These are phyloP conservation scores for Pseudochirops cupreus DNA, from an alignment of 2,797 vertebrate genomes.

Conservation along the genomic window DNA sequence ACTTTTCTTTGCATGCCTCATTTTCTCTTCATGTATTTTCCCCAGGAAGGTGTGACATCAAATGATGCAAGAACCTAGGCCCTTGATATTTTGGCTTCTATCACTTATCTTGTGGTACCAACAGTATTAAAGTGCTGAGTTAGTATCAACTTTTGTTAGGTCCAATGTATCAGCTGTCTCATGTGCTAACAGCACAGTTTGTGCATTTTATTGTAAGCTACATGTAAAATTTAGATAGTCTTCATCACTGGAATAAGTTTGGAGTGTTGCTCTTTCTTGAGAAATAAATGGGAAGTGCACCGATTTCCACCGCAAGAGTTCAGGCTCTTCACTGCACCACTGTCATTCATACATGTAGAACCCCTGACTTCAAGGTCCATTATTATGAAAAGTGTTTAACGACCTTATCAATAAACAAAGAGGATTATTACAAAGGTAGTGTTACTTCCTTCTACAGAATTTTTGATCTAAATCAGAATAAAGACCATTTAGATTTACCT, in stretches of 20 bases:
- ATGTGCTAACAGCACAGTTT: not conserved
- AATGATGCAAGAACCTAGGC: not conserved
- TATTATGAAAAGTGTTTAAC: conserved; percentile 24
- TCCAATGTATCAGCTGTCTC: conserved; percentile 22
- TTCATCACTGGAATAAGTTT: conserved; percentile 48
- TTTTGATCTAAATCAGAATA: conserved; percentile 7
- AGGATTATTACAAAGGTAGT: conserved; percentile 14
- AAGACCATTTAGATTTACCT: not conserved
- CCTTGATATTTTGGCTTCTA: conserved; percentile 38
- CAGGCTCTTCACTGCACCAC: conserved; percentile 42
- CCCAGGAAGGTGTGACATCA: not conserved
- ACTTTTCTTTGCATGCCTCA: conserved; percentile 32
- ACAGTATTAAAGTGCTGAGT: not conserved
- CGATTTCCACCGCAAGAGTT: conserved; percentile 22
- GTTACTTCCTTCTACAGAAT: conserved; percentile 23
- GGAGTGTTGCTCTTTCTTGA: conserved; percentile 18
- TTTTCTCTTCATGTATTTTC: conserved; percentile 44
- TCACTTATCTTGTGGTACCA: not conserved
- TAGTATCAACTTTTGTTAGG: conserved; percentile 7
- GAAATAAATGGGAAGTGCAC: conserved; percentile 48
- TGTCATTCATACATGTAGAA: conserved; percentile 25
- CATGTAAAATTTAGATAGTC: not conserved
- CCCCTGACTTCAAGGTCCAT: conserved; percentile 18
- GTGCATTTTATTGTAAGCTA: conserved; percentile 46
- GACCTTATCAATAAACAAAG: conserved; percentile 13